Evolutionary conservation across 2,113 vertebrate species (phyloP).

Genomic region (Speoplatyrhinus poulsoni): DNA sequence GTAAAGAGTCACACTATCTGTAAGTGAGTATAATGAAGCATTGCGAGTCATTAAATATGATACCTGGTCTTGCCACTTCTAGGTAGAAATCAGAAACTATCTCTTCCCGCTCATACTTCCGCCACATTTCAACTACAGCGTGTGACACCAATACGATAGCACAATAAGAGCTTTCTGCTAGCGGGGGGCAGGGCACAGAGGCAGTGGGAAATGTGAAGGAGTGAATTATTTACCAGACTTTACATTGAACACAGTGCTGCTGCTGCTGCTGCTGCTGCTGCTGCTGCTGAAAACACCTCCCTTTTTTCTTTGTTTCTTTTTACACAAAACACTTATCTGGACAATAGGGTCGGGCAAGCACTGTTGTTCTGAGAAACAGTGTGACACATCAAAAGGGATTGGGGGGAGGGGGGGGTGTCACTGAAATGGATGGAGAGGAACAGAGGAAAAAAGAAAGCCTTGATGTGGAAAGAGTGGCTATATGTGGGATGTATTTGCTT

Average conservation of each 20-base stretch:
- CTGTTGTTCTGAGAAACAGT: neutral
- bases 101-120: neutral
- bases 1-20: no score
- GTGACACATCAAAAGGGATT: neutral
- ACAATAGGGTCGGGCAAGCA: conserved; percentile 12
- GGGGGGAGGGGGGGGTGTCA: no score
- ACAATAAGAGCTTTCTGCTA: neutral
- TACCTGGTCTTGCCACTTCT: conserved; percentile 13
- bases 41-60: no score
- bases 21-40: no score
- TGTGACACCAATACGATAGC: neutral
- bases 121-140: neutral
- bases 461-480: neutral
- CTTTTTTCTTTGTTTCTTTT: conserved; percentile 2
- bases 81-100: conserved; percentile 6
- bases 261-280: neutral
- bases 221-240: conserved; percentile 48
- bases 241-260: neutral
- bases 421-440: neutral
- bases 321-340: conserved; percentile 18
- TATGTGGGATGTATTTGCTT: conserved; percentile 15
- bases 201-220: neutral
- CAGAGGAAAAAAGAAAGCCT: neutral
- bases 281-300: neutral
- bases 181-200: neutral